Evolutionary conservation across 2,888 invertebrate species (phyloP).

Genomic region (Ornithoptera alexandrae): DNA sequence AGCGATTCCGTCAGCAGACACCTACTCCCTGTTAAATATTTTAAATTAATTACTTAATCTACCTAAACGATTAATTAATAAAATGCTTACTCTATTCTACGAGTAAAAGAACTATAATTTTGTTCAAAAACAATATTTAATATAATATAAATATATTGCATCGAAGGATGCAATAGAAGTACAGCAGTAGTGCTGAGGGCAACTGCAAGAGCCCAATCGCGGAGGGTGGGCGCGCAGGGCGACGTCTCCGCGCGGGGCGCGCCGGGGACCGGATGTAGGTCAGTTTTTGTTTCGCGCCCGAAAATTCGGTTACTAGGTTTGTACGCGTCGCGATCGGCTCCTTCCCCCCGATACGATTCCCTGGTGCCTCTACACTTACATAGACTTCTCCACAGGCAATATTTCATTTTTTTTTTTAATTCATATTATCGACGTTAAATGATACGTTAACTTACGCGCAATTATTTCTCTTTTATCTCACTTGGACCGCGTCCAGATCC

Average conservation of each 20-base stretch:
- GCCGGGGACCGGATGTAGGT: slow-evolving; percentile 78
- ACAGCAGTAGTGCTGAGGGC: slow-evolving; percentile 30
- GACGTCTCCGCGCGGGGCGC: slow-evolving; percentile 68
- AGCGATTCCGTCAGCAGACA: no score
- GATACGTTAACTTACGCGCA: slow-evolving; percentile 11
- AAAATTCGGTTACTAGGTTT: slow-evolving; percentile 76
- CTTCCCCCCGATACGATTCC: slow-evolving; percentile 31
- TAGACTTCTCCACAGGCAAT: no score
- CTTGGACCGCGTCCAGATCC: slow-evolving; percentile 8
- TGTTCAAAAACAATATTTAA: no score
- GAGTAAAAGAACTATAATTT: slow-evolving; percentile 28
- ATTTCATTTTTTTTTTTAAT: not conserved
- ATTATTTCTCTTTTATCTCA: slow-evolving; percentile 16
- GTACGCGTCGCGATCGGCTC: slow-evolving; percentile 46
- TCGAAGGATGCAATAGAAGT: no score
- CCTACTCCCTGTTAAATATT: no score
- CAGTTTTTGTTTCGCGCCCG: slow-evolving; percentile 79
- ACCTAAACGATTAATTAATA: not conserved
- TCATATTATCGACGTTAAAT: not conserved
- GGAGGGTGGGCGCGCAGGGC: slow-evolving; percentile 69
- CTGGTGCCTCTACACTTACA: not conserved
- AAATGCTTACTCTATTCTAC: not conserved
- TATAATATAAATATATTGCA: no score
- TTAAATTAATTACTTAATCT: no score
- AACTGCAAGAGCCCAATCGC: slow-evolving; percentile 55